Evolutionary conservation across 2,113 vertebrate species (phyloP), one percentile per base, ranked within the genome.

Genomic region (Sceloporus undulatus): DNA sequence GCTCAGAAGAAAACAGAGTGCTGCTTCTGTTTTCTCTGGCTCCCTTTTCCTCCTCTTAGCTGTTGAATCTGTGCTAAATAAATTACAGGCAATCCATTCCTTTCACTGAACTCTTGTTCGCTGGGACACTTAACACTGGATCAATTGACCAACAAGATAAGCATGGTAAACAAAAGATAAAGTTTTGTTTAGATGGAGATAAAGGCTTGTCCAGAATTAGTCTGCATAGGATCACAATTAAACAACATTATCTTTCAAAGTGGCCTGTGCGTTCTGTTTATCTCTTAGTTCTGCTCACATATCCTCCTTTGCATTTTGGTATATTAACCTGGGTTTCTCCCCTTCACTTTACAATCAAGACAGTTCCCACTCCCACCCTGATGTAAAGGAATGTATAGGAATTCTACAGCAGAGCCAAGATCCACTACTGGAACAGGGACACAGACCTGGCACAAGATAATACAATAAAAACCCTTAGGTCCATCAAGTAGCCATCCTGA

Each of bases 191-290:
- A 87, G 76, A 90, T 89, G 90, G 79, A 62, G 93, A 93, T 93
- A 94, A 95, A 83, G 91, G 87, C 85, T 87, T 91, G 86, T 88
- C 78, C 66, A 89, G 80, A 79, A 88, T 62, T 82, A 92, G 91
- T 79, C 94, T 96, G 96, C 87, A 87, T 83, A 95, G 88, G 87
- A 95, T 96, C 94, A 96, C 93, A 91, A 88, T 94, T 78, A 85
- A 87, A 86, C 2, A 81, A 92, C 93, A 90, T 1, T 89, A 86
- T 93, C 94, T 92, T 94, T 93, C 88, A 92, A 94, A 82, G 84
- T 25, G 34, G 85, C 48, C 54, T 42, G 79, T 77, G 9, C 42
- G 21, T 84, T 87, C 23, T 80, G 40, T 87, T 90, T 90, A 40
- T 81, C 92, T 91, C 42, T 19, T 75, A 1, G 52, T 23, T 0